Evolutionary conservation across 2,113 vertebrate genomes (phyloP).

Genomic region (Forbesichthys agassizii): DNA sequence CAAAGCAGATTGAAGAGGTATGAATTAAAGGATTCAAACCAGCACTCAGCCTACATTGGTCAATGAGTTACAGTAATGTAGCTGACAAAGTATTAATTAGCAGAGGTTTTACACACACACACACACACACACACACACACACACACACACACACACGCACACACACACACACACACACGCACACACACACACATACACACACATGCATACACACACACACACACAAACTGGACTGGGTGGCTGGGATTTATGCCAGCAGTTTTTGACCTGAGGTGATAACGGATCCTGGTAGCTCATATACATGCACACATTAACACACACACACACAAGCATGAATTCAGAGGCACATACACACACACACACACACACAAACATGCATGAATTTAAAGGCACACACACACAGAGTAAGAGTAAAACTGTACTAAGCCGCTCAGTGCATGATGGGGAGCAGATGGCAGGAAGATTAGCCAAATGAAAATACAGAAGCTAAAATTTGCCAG

Average conservation of each 20-base stretch:
- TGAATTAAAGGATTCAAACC: conserved; percentile 53
- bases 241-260: conserved; percentile 68
- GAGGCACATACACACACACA: background rate
- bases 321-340: conserved; percentile 6
- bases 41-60: conserved; percentile 53
- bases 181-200: conserved; percentile 6
- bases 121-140: conserved; percentile 13
- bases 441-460: conserved; percentile 80
- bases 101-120: conserved; percentile 45
- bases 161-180: background rate
- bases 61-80: conserved; percentile 52
- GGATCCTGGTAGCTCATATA: conserved; percentile 35
- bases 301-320: background rate
- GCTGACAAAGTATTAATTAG: conserved; percentile 72
- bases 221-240: conserved; percentile 47
- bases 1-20: conserved; percentile 21
- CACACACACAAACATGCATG: background rate
- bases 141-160: background rate
- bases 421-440: conserved; percentile 40
- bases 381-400: background rate
- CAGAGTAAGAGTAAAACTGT: conserved; percentile 38
- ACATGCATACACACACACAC: conserved; percentile 17
- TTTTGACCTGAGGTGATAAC: conserved; percentile 70
- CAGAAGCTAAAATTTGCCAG: conserved; percentile 74
- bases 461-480: conserved; percentile 81